These are phyloP conservation scores for Mythimna impura DNA, from an alignment of 2,888 invertebrate genomes.

Conservation along the genomic window DNA sequence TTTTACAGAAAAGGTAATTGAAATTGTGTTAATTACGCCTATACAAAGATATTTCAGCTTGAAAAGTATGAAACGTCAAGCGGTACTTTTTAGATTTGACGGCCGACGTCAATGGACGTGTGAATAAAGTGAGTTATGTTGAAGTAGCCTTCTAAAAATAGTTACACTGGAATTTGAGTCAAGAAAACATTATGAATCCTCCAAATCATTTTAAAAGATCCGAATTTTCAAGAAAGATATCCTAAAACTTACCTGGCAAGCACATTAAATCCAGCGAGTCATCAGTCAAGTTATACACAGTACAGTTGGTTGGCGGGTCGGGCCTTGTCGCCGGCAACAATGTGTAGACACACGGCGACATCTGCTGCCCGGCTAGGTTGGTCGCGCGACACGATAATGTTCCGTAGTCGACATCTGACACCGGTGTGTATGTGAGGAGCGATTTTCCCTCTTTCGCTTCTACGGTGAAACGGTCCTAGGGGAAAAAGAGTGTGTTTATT, in stretches of 20 bases:
- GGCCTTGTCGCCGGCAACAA: conserved; percentile 94
- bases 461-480: conserved; percentile 91
- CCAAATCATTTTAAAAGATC: not conserved
- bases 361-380: conserved; percentile 93
- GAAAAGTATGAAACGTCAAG: too few species aligned
- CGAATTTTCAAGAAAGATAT: not conserved
- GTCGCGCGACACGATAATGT: conserved; percentile 94
- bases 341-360: conserved; percentile 93
- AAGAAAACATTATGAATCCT: too few species aligned
- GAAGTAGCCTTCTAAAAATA: too few species aligned
- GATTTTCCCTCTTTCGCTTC: conserved; percentile 90
- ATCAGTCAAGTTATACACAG: conserved; percentile 94
- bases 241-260: conserved; percentile 83
- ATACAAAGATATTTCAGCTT: too few species aligned
- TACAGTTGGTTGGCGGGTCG: conserved; percentile 94
- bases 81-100: too few species aligned
- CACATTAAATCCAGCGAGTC: conserved; percentile 94
- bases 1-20: too few species aligned
- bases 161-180: too few species aligned
- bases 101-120: too few species aligned
- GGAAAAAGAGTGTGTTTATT: conserved; percentile 2
- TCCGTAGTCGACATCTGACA: conserved; percentile 95
- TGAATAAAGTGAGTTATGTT: too few species aligned
- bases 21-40: too few species aligned
- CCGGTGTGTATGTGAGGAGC: conserved; percentile 94